Evolutionary conservation across 1,140 invertebrate species (phyloP).

Genomic region (Drosophila kanapiae): DNA sequence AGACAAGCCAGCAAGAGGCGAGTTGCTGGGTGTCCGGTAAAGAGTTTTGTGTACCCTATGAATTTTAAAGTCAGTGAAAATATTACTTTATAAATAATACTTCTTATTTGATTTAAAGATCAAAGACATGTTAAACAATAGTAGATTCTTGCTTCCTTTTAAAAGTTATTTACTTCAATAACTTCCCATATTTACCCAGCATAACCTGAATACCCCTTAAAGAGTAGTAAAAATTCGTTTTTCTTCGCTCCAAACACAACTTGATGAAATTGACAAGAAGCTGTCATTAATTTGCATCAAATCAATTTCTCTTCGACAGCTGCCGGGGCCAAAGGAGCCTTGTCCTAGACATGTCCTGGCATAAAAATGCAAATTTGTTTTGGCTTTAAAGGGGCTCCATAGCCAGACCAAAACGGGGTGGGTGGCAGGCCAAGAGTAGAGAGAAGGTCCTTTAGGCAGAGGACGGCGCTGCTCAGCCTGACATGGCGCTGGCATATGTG

Average conservation of each 20-base stretch:
- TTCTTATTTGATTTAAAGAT: neutral
- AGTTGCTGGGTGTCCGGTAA: neutral
- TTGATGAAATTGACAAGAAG: slow-evolving; percentile 78
- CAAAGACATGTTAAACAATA: neutral
- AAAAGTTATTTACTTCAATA: neutral
- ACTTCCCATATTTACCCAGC: neutral
- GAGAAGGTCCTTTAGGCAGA: slow-evolving; percentile 13
- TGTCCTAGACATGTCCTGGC: slow-evolving; percentile 55
- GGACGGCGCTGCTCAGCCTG: slow-evolving; percentile 25
- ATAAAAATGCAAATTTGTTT: slow-evolving; percentile 79
- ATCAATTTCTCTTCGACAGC: slow-evolving; percentile 80
- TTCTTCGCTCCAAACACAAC: slow-evolving; percentile 3
- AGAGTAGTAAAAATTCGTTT: slow-evolving; percentile 58
- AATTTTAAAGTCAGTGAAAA: no score
- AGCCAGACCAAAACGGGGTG: neutral
- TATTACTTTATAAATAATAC: neutral
- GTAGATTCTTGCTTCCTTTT: neutral
- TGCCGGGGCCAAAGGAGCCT: slow-evolving; percentile 42
- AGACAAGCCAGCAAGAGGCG: slow-evolving; percentile 11
- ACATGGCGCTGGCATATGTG: slow-evolving; percentile 69
- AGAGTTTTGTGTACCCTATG: slow-evolving; percentile 15
- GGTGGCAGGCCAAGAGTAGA: no score
- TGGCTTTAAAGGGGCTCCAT: slow-evolving; percentile 45
- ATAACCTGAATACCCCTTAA: neutral
- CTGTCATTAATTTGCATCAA: slow-evolving; percentile 84